Percentiles rank a stretch among this genome's conserved stretches.
These are phyloP conservation scores for Gallinago stenura DNA, from an alignment of 2,797 vertebrate species.

Conservation along the genomic window DNA sequence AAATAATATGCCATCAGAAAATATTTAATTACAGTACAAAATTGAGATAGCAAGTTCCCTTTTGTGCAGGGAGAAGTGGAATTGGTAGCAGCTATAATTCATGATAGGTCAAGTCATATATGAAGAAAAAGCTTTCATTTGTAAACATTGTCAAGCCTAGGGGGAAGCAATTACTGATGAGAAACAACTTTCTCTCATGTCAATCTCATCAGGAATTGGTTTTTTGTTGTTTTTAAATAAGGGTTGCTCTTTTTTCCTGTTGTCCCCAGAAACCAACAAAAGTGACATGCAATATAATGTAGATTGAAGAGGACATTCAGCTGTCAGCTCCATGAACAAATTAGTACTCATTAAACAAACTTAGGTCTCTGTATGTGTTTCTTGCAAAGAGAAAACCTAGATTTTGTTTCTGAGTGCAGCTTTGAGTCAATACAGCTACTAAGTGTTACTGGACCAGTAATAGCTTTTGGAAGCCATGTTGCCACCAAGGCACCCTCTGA, in stretches of 20 bases:
- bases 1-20: slow-evolving; percentile 41
- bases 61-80: not conserved
- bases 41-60: not conserved
- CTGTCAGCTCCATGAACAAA: not conserved
- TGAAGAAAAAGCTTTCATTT: slow-evolving; percentile 50
- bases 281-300: not conserved
- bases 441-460: not conserved
- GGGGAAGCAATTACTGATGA: slow-evolving; percentile 49
- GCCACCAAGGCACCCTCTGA: rapidly evolving
- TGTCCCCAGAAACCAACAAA: not conserved
- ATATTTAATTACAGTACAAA: slow-evolving; percentile 50
- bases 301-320: slow-evolving; percentile 11
- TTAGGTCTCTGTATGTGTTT: not conserved
- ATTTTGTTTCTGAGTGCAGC: not conserved
- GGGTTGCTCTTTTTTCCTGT: not conserved
- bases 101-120: slow-evolving; percentile 3
- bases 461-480: not conserved
- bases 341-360: slow-evolving; percentile 1
- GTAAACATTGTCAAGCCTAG: slow-evolving; percentile 3
- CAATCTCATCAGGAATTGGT: not conserved
- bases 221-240: slow-evolving; percentile 40
- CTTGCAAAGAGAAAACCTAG: not conserved
- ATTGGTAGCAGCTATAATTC: slow-evolving; percentile 22
- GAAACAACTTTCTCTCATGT: slow-evolving; percentile 4
- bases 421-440: not conserved